Conservation (phyloP, 2,888 invertebrate species). For the Bembecia ichneumoniformis region DNA sequence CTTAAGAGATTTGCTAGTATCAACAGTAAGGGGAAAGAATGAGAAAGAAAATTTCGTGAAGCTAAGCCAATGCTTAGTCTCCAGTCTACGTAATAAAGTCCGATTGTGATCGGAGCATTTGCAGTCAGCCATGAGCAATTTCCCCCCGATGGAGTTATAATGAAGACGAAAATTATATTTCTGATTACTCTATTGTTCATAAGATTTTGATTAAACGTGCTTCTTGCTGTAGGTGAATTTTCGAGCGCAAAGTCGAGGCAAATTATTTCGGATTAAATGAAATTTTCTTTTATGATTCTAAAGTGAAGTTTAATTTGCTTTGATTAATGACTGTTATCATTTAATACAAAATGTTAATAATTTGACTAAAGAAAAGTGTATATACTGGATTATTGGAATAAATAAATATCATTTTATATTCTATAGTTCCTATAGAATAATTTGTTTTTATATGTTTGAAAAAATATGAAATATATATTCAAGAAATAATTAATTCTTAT, state of each 20-base stretch:
- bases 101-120: conserved; percentile 67
- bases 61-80: conserved; percentile 32
- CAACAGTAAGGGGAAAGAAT: conserved; percentile 6
- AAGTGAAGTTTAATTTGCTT: conserved; percentile 27
- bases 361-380: too few relatives aligned
- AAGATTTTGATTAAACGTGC: conserved; percentile 49
- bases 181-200: conserved; percentile 58
- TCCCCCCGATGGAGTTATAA: conserved; percentile 47
- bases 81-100: conserved; percentile 37
- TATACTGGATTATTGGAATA: too few relatives aligned
- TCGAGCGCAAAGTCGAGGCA: conserved; percentile 29
- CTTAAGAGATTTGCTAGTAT: background rate
- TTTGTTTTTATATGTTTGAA: too few relatives aligned
- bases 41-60: conserved; percentile 14
- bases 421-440: too few relatives aligned
- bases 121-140: conserved; percentile 56
- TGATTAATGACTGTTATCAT: conserved; percentile 17
- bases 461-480: too few relatives aligned
- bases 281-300: conserved; percentile 24
- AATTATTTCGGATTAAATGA: conserved; percentile 41
- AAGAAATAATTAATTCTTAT: too few relatives aligned
- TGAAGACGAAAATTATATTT: conserved; percentile 57
- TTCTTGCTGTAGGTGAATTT: conserved; percentile 28
- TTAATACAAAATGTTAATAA: too few relatives aligned
- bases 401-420: too few relatives aligned